Conservation (phyloP, 1,140 invertebrate species). For the Heliconius himera region DNA sequence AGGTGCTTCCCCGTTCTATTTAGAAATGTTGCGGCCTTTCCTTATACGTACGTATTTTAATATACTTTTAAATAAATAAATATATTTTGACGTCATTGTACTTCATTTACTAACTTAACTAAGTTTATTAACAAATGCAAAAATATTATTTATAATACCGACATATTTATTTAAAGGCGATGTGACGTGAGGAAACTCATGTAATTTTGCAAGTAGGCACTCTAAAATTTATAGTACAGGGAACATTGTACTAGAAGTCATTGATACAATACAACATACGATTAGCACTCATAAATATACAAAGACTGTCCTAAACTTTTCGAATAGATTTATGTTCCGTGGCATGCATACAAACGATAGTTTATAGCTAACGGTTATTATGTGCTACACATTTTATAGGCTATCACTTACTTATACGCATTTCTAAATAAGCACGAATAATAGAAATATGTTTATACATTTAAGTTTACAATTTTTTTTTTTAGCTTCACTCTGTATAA, state of each 20-base stretch:
- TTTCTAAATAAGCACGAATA: background rate
- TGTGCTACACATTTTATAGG: conserved; percentile 19
- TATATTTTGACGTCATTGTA: background rate
- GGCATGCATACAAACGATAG: conserved; percentile 15
- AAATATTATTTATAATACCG: too few species aligned
- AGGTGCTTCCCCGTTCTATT: background rate
- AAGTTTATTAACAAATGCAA: too few species aligned
- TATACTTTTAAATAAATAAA: background rate
- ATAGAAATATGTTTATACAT: too few species aligned
- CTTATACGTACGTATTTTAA: background rate
- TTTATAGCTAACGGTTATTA: conserved; percentile 27
- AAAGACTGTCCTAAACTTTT: conserved; percentile 14
- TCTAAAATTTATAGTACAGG: background rate
- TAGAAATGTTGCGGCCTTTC: background rate
- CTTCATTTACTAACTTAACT: background rate
- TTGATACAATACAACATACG: background rate
- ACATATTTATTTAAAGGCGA: too few species aligned
- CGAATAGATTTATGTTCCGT: conserved; percentile 24
- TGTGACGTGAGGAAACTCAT: background rate
- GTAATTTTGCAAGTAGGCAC: background rate
- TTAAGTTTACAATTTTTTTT: too few species aligned
- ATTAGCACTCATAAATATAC: conserved; percentile 18
- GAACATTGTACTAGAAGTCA: background rate
- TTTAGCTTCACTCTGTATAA: too few species aligned
- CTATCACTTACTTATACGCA: background rate